Evolutionary conservation across 2,888 invertebrate species (phyloP).

Genomic region (Dryococelus australis): DNA sequence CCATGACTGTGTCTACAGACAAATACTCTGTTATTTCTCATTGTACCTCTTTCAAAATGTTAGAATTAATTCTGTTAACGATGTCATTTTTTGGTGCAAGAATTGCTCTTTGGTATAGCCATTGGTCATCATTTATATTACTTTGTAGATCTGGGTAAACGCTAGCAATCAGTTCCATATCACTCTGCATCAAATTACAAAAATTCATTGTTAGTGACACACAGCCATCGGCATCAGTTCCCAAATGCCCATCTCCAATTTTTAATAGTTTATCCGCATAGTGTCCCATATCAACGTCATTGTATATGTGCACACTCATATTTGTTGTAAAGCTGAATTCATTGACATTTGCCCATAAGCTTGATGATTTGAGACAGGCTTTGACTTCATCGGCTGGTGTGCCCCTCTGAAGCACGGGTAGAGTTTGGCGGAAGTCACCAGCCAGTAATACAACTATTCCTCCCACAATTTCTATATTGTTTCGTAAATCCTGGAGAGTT

Average conservation of each 20-base stretch:
- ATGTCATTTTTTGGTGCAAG: constrained; percentile 13
- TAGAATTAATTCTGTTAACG: neutral
- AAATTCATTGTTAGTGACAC: neutral
- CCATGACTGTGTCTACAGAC: constrained; percentile 20
- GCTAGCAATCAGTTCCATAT: neutral
- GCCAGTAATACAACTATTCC: neutral
- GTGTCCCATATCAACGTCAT: neutral
- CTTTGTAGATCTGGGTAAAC: neutral
- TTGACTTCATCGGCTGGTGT: neutral
- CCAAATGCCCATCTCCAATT: neutral
- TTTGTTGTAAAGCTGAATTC: neutral
- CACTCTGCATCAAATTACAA: neutral
- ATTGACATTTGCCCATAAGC: neutral
- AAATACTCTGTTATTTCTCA: constrained; percentile 18
- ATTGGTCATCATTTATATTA: neutral
- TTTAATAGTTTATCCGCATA: neutral
- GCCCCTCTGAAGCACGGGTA: neutral
- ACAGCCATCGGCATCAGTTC: neutral
- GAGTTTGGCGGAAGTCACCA: neutral
- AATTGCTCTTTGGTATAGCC: neutral
- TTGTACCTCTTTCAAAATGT: constrained; percentile 23
- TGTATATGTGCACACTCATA: constrained; percentile 1
- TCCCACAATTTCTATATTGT: neutral
- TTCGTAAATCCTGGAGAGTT: constrained; percentile 19
- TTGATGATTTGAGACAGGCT: neutral